Conservation (phyloP, 1,140 invertebrate genomes). For the Calephelis nemesis region DNA sequence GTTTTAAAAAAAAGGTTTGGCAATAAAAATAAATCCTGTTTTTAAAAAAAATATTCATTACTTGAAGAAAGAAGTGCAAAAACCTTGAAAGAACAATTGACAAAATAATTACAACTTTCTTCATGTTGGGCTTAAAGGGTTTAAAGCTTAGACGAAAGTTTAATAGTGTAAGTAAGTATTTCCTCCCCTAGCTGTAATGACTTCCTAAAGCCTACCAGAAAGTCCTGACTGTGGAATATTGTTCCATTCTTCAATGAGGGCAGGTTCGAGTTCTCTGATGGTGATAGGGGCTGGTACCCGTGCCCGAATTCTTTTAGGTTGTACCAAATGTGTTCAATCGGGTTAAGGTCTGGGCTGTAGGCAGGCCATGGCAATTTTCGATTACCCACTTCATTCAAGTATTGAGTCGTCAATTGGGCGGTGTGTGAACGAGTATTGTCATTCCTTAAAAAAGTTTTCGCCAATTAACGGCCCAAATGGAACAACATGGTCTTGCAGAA, state of each 20-base stretch:
- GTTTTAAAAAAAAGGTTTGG: no score
- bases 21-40: no score
- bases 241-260: constrained; percentile 29
- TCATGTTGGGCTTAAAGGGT: not conserved
- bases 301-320: not conserved
- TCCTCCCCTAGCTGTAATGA: constrained; percentile 26
- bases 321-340: no score
- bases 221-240: constrained; percentile 33
- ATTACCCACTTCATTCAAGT: not conserved
- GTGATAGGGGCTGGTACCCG: constrained; percentile 3
- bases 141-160: constrained; percentile 1
- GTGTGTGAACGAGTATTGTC: not conserved
- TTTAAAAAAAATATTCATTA: no score
- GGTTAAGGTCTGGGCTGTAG: not conserved
- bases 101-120: no score
- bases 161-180: constrained; percentile 23
- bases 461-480: not conserved
- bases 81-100: no score
- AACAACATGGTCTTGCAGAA: no score
- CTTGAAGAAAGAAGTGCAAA: no score
- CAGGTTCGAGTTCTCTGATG: constrained; percentile 22
- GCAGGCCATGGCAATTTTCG: not conserved
- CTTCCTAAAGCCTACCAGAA: constrained; percentile 27
- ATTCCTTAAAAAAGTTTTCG: not conserved
- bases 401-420: no score